Evolutionary conservation across 2,113 vertebrate genomes (phyloP).

Genomic region (Catharus minimus): DNA sequence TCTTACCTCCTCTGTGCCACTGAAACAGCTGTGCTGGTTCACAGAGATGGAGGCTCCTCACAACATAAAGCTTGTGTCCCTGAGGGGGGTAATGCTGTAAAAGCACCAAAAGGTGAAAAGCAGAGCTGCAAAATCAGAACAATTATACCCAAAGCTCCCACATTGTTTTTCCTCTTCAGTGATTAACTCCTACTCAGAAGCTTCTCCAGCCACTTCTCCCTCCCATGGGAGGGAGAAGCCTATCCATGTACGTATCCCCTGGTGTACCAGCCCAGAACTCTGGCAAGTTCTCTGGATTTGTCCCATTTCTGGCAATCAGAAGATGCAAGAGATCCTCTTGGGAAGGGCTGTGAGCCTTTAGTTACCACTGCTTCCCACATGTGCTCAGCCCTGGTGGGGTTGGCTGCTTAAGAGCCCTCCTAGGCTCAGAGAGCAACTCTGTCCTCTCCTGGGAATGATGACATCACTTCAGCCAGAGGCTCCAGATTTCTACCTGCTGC

Average conservation of each 20-base stretch:
- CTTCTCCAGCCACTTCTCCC: not conserved
- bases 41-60: not conserved
- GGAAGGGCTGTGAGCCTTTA: not conserved
- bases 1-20: not conserved
- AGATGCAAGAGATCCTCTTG: not conserved
- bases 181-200: not conserved
- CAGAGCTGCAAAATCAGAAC: not conserved
- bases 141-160: not conserved
- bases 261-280: not conserved
- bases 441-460: not conserved
- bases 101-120: not conserved
- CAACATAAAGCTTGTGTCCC: not conserved
- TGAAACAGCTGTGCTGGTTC: not conserved
- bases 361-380: fast-evolving
- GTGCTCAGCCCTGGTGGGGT: not conserved
- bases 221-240: too few species aligned
- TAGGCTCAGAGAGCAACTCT: not conserved
- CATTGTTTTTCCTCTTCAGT: not conserved
- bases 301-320: not conserved
- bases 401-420: not conserved
- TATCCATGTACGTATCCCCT: not conserved
- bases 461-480: not conserved
- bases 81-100: not conserved
- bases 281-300: not conserved
- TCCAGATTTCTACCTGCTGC: not conserved